Evolutionary conservation across 2,113 vertebrate genomes (phyloP), one percentile per base, ranked within the genome.

Genomic region (Psittacula cyanocephala): DNA sequence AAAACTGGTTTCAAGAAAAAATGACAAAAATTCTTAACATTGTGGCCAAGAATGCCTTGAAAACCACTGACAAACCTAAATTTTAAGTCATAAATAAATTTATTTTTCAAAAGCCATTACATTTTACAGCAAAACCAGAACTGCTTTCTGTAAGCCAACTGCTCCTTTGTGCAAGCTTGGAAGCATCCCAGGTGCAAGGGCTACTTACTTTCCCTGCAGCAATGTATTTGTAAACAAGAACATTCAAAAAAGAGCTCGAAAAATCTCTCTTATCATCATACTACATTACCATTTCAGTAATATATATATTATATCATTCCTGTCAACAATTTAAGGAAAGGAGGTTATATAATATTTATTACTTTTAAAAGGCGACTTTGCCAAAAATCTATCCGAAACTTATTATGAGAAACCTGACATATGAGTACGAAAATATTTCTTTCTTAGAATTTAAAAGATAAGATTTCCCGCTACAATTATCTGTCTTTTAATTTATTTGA

Each of bases 51-150:
- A 86, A 92, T 29, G 22, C 17, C 62, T 71, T 75, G 27, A 82
- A 92, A 86, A 71, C 5, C 29, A 72, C 17, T n/a, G 8, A 29
- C 28, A 96, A 88, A 86, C 59, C 46, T 78, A 43, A 65, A 57
- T 68, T 76, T 46, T 44, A 89, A 91, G 19, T 50, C 59, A 39
- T 29, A 55, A 85, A 72, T 47, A 18, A 65, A 64, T 17, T 3
- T 31, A 5, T 63, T 75, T 90, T 90, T 79, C 47, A 64, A 78
- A 75, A 81, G 33, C 11, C 39, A 75, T 91, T 80, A 81, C 22
- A 83, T 90, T 89, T 74, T 86, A 80, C 23, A 88, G 46, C 71
- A 88, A 93, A 89, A 93, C 65, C 63, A 86, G 86, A 94, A 62
- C 35, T 25, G 23, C 17, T 90, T 65, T 86, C 75, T 82, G 27